Evolutionary conservation across 2,888 invertebrate species (phyloP), one percentile per base, ranked within the genome.

Genomic region (Tridacna gigas): DNA sequence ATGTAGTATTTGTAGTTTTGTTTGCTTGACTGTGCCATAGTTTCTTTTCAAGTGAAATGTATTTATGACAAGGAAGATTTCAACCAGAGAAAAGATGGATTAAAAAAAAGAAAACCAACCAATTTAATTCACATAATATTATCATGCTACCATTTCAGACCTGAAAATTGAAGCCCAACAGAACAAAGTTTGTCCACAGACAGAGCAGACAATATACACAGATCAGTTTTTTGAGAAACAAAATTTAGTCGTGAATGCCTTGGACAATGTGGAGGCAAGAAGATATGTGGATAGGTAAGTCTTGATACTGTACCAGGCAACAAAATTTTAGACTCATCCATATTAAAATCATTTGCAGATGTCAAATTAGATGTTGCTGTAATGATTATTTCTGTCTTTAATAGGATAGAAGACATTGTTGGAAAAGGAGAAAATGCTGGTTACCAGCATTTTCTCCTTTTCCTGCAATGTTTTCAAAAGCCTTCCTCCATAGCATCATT

Each of bases 221-320:
- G 95, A 95, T 80, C 84, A 86, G 22, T 95, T 95, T 90, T 94
- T 94, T 88, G 89, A 91, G 77, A 66, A 80, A 20, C 92, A 93
- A 80, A 91, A 94, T 82, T 80, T 94, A 5, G 85, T 94, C 5
- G 93, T 95, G 20, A 95, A 95, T 89, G 95, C 95, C 20, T 88
- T 95, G 69, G 95, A 95, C 86, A 95, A 95, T 85, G 90, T 95
- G 3, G 94, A 94, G 80, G 95, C 95, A 11, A 86, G 95, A 28
- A 86, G 93, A 84, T 95, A 95, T 86, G 92, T 95, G 85, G 95
- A 95, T 89, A 91, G 93, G 94, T 94, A 85, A 60, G 26, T 56
- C 56, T 56, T 56, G 9, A 56, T 5, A 1, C 56, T 56, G 3
- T 20, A 56, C 3, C 56, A 56, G 5, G 9, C 56, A 13, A 11